Base-by-base conservation (phyloP, 2,113 vertebrate species). In the Ameiurus melas region DNA sequence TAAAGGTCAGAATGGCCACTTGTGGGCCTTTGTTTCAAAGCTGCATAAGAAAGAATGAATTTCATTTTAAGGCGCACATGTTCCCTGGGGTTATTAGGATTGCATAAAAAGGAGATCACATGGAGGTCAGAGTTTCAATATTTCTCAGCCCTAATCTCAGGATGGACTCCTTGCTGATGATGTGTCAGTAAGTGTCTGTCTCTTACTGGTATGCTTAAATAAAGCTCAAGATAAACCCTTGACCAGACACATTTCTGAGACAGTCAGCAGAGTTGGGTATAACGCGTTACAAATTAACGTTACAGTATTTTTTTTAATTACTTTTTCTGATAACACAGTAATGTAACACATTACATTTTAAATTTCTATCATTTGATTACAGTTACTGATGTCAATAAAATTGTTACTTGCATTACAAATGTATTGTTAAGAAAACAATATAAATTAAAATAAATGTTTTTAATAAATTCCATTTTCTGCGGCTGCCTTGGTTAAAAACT, bases 1-100 rank as follows among this genome's bases (percentile, higher is more conserved):
- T 90, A 90, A 90, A 90, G 90, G 90, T 90, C 87, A 89, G 86
- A 84, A 81, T 88, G 81, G 85, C 73, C 81, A 84, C 86, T 90
- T 70, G 58, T 86, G 81, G 64, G 70, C 62, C 64, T 86, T 86
- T 89, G 80, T 90, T 90, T 80, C 84, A 86, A 64, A 55, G 80
- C 85, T 73, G 62, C 57, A 60, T 81, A 57, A 87, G 25, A 75
- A 83, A 71, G 51, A 89, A 89, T 86, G 84, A 75, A 83, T 66
- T 77, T 58, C 53, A 27, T 66, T 90, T 85, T 88, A 88, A 70
- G 82, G 78, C 9, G 43, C 19, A 77, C 58, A 22, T 68, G 80
- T 82, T 53, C 84, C 79, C 55, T n/a, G 30, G 73, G 60, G 51
- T 90, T 70, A 58, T 85, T 77, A 90, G 84, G 86, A 77, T 57